Conservation (phyloP, 2,113 vertebrate species). For the Gymnocephalus cernua region DNA sequence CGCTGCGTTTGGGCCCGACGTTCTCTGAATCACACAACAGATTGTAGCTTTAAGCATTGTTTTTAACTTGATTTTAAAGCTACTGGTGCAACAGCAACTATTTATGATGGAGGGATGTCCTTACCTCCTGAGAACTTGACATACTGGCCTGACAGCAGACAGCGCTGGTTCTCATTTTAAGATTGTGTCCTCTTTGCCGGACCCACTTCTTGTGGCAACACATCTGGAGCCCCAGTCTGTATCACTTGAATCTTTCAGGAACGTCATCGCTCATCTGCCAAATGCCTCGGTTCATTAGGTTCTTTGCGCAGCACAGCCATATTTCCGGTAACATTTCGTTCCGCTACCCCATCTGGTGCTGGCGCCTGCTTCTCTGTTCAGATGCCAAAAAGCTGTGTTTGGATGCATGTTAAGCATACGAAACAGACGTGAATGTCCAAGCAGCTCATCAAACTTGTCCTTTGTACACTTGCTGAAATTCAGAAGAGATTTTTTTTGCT, state of each 20-base stretch:
- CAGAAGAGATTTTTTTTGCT: constrained; percentile 10
- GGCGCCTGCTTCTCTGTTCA: constrained; percentile 57
- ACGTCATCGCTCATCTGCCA: constrained; percentile 61
- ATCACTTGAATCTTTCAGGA: constrained; percentile 43
- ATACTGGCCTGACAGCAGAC: background rate
- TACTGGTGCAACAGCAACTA: background rate
- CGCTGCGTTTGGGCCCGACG: too few species aligned
- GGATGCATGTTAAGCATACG: constrained; percentile 67
- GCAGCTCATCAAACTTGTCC: constrained; percentile 63
- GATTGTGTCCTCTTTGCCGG: constrained; percentile 24
- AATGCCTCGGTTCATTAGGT: constrained; percentile 50
- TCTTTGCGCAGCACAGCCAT: constrained; percentile 47
- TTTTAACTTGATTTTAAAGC: background rate
- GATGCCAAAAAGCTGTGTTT: constrained; percentile 67
- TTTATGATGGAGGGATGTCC: background rate
- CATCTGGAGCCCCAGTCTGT: constrained; percentile 67
- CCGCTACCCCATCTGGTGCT: constrained; percentile 68
- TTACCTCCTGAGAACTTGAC: background rate
- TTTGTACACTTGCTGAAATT: constrained; percentile 52
- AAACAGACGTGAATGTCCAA: constrained; percentile 62
- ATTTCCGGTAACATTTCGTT: constrained; percentile 73
- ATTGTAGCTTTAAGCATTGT: too few species aligned
- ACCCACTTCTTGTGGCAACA: constrained; percentile 30
- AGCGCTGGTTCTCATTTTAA: background rate
- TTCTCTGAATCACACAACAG: too few species aligned